Evolutionary conservation across 2,113 vertebrate genomes (phyloP).

Genomic region (Lethenteron reissneri): DNA sequence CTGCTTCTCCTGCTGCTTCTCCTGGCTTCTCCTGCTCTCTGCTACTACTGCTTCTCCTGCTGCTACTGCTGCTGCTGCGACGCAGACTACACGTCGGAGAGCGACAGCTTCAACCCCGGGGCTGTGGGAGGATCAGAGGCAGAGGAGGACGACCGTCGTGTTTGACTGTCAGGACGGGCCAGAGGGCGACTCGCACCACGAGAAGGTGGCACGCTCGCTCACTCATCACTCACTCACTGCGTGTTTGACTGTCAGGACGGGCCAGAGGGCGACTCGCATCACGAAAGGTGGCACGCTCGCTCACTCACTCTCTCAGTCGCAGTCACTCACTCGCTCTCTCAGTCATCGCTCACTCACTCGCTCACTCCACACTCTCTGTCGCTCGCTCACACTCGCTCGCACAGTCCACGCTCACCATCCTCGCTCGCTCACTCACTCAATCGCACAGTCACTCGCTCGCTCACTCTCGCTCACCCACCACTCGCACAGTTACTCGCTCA

Average conservation of each 20-base stretch:
- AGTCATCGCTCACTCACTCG: not conserved
- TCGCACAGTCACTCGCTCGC: too few species aligned
- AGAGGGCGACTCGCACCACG: conserved; percentile 49
- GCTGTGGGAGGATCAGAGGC: conserved; percentile 92
- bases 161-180: conserved; percentile 98
- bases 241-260: conserved; percentile 97
- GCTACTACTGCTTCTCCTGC: too few species aligned
- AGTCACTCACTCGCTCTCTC: not conserved
- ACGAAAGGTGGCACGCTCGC: not conserved
- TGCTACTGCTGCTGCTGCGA: not conserved
- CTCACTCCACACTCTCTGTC: not conserved
- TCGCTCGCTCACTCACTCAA: not conserved
- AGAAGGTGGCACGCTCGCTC: not conserved
- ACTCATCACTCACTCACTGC: not conserved
- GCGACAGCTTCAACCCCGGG: conserved; percentile 91
- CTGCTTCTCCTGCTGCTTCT: too few species aligned
- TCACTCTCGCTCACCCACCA: too few species aligned
- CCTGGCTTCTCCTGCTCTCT: too few species aligned
- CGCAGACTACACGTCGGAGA: conserved; percentile 99
- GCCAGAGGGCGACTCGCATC: conserved; percentile 65
- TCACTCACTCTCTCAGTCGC: not conserved
- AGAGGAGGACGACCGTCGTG: conserved; percentile 93
- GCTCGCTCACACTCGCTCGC: not conserved
- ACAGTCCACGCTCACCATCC: not conserved
- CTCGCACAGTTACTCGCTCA: too few species aligned